phyloP scores from a whole-genome alignment of 1,140 invertebrate genomes.

The Campoletis sonorensis region DNA sequence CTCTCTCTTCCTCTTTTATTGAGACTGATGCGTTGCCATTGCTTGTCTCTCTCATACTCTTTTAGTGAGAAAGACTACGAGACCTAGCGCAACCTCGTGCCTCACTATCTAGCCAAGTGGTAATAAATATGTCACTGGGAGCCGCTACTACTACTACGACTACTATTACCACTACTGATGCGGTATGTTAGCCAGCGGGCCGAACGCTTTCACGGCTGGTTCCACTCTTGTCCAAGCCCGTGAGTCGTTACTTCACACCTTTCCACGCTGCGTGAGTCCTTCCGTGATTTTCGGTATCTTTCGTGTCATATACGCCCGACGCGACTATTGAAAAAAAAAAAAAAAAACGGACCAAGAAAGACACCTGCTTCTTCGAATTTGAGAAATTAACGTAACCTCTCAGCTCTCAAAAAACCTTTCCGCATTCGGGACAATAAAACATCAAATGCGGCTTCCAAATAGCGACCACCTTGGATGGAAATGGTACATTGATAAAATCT shows the following conservation, averaged over 20 bases:
- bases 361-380: not conserved
- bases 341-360: not conserved
- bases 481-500: not conserved
- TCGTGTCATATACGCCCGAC: not conserved
- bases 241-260: slow-evolving; percentile 25
- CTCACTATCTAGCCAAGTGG: slow-evolving; percentile 54
- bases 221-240: slow-evolving; percentile 14
- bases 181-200: not conserved
- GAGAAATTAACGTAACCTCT: not conserved
- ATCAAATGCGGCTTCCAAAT: not conserved
- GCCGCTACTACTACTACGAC: slow-evolving; percentile 34
- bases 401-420: not conserved
- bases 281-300: slow-evolving; percentile 17
- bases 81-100: slow-evolving; percentile 42
- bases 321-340: too few species aligned
- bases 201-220: slow-evolving; percentile 20
- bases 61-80: slow-evolving; percentile 28
- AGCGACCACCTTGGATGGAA: not conserved
- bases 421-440: not conserved
- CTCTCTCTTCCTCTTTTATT: slow-evolving; percentile 36
- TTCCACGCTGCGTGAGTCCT: slow-evolving; percentile 15
- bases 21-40: too few species aligned
- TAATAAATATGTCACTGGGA: slow-evolving; percentile 55
- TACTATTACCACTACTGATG: slow-evolving; percentile 14
- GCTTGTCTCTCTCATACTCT: not conserved